Percentiles rank a stretch among this genome's conserved stretches.
Conservation (phyloP, 2,113 vertebrate genomes). For the Elephas maximus region DNA sequence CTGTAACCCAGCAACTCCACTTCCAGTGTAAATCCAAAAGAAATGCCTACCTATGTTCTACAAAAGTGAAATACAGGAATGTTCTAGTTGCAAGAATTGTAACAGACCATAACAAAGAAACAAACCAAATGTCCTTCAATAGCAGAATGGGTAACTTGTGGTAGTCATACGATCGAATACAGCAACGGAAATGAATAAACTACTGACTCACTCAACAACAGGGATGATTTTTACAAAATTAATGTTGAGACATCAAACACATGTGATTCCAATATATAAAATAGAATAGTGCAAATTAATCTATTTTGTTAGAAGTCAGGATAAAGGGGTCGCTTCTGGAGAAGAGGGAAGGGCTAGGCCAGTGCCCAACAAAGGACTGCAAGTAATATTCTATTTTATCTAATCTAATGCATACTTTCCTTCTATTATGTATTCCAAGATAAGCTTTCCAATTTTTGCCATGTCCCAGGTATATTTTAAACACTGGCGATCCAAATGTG, state of each 20-base stretch:
- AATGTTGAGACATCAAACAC: background rate
- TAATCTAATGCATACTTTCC: background rate
- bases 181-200: background rate
- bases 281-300: background rate
- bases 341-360: background rate
- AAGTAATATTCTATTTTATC: background rate
- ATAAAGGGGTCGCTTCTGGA: background rate
- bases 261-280: background rate
- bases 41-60: background rate
- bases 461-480: background rate
- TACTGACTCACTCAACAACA: background rate
- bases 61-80: background rate
- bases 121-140: background rate
- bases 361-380: rapidly evolving
- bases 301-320: background rate
- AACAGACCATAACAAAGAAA: background rate
- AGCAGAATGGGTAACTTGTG: background rate
- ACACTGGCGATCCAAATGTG: background rate
- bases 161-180: background rate
- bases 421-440: background rate
- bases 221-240: background rate
- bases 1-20: background rate
- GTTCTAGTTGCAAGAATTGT: background rate
- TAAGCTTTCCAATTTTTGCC: background rate
- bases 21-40: background rate